Base-by-base conservation (phyloP, 2,113 vertebrate species). In the Dicentrarchus labrax region DNA sequence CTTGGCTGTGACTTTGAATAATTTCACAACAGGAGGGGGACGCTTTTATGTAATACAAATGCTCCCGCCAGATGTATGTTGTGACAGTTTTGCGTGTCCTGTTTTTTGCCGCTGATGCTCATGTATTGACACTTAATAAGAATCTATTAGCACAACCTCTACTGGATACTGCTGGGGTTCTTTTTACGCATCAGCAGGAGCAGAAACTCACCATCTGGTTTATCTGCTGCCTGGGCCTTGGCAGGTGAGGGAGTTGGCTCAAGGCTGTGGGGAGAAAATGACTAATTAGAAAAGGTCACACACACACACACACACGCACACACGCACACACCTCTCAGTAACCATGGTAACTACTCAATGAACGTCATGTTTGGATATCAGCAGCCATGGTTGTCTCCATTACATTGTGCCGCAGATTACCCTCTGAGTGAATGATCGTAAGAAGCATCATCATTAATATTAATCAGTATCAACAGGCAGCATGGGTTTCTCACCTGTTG, bases 201-300 rank as follows among this genome's bases (percentile, higher is more conserved):
- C 84, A 85, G 56, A 88, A 79, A 93, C 94, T 93, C 86, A 92
- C 90, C 93, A 87, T 94, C 95, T 84, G 94, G 91, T 94, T 94
- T 94, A 77, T 92, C 89, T 69, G 86, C 93, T 79, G 93, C 88
- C 86, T 91, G 94, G 88, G 82, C 72, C 89, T 88, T 93, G 89
- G 91, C 90, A 91, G 95, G 92, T 89, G 91, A 93, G 38, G 81
- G 79, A 86, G 91, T 88, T 75, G 90, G 90, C 90, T 92, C 93
- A 68, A 95, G 91, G 82, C 96, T 96, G 94, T 74, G 64, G 84
- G 72, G 86, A 92, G 85, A 90, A 86, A 89, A 88, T 81, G 74
- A 86, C 79, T 91, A 87, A 91, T 93, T 93, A 92, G 79, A 89
- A 83, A 86, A 88, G 72, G 75, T 61, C 36, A 30, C 16, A 15